Percentiles rank a stretch among this genome's conserved stretches.
phyloP scores from a whole-genome alignment of 2,113 vertebrate genomes.

The Gobiocypris rarus region DNA sequence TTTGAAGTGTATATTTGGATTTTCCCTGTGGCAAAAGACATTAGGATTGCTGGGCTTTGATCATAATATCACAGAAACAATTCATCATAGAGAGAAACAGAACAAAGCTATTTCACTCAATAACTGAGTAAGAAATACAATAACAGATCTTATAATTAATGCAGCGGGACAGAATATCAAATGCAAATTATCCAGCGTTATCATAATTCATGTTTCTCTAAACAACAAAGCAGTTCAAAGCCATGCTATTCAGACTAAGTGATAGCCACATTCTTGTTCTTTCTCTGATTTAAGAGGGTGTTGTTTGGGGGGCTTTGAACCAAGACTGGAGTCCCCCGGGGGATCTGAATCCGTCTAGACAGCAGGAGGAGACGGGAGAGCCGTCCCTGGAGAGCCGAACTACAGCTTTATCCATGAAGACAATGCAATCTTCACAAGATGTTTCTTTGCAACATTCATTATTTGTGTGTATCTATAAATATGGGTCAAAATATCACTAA shows the following conservation, averaged over 20 bases:
- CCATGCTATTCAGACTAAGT: not conserved
- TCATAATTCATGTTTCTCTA: conserved; percentile 25
- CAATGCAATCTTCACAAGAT: conserved; percentile 2
- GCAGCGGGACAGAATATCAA: not conserved
- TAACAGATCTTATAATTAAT: conserved; percentile 32
- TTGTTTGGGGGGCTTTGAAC: conserved; percentile 35
- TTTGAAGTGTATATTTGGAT: not conserved
- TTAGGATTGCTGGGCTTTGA: conserved; percentile 11
- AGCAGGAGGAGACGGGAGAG: conserved; percentile 10
- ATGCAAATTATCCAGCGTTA: not conserved
- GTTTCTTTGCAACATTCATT: not conserved
- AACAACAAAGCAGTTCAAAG: conserved; percentile 26
- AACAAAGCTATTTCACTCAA: conserved; percentile 12
- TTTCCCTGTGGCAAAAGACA: conserved; percentile 16
- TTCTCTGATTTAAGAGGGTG: not conserved
- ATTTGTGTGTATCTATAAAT: not conserved
- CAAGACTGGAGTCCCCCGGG: conserved; percentile 23
- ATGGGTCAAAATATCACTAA: conserved; percentile 15
- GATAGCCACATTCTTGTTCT: conserved; percentile 36
- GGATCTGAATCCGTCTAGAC: conserved; percentile 34
- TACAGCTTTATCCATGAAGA: conserved; percentile 28
- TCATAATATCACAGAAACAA: conserved; percentile 9
- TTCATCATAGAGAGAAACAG: not conserved
- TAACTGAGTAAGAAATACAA: conserved; percentile 12
- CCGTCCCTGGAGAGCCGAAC: conserved; percentile 13